A percentile compares a stretch with the other conserved stretches of the same genome.
These are phyloP conservation scores for Threskiornis aethiopicus DNA, from an alignment of 2,797 vertebrate genomes.

Conservation along the genomic window DNA sequence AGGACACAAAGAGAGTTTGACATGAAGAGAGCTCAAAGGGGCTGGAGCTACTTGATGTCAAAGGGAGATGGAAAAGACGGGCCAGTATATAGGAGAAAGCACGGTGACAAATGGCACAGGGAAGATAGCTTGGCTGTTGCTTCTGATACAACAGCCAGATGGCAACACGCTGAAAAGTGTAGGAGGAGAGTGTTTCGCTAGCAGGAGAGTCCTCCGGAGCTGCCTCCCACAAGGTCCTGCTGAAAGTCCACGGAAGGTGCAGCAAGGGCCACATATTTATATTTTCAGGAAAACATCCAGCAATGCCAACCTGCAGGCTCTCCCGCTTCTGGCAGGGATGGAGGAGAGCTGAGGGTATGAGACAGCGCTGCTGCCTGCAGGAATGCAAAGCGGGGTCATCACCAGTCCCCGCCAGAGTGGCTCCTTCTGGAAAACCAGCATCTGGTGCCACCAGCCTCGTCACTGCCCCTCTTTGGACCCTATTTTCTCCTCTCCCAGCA, in stretches of 20 bases:
- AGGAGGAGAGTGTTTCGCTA: background rate
- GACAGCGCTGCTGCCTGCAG: background rate
- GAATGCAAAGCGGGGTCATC: background rate
- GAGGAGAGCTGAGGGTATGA: background rate
- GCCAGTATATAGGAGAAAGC: background rate
- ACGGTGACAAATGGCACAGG: background rate
- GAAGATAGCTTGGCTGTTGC: background rate
- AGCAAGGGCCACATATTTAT: background rate
- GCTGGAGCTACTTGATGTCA: background rate
- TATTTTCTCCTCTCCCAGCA: background rate
- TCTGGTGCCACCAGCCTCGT: background rate
- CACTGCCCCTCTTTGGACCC: background rate
- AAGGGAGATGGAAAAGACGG: background rate
- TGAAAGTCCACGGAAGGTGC: background rate
- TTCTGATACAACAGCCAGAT: background rate
- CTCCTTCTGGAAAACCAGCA: background rate
- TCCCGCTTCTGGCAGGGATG: background rate
- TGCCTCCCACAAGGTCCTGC: background rate
- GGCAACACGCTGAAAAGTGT: background rate
- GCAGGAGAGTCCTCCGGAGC: background rate
- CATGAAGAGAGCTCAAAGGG: background rate
- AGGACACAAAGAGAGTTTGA: background rate
- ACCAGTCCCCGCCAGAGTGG: background rate
- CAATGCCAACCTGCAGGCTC: background rate
- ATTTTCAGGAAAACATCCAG: background rate